phyloP scores from a whole-genome alignment of 35 echinoderm and acorn worm species.

The Ophiothrix spiculata region DNA sequence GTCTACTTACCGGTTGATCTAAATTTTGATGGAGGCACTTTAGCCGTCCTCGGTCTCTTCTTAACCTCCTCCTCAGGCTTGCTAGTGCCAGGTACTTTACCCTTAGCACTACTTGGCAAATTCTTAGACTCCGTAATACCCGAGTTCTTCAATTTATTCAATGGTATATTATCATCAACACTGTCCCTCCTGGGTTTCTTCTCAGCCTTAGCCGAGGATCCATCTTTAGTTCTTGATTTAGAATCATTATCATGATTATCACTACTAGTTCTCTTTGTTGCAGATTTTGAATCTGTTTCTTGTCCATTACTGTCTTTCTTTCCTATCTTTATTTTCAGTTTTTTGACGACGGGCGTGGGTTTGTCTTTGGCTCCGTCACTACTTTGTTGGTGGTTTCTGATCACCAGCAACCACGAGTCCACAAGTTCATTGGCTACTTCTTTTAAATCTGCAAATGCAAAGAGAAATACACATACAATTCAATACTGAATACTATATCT shows the following conservation, averaged over 20 bases:
- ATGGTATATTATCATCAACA: not conserved
- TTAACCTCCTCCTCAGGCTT: conserved; percentile 32
- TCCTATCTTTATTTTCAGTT: conserved; percentile 65
- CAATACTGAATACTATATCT: not conserved
- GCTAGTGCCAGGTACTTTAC: conserved; percentile 1
- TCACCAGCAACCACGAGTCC: not conserved
- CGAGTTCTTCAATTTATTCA: conserved; percentile 26
- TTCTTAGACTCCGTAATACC: conserved; percentile 30
- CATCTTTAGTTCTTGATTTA: conserved; percentile 9
- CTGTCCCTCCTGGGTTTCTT: conserved; percentile 1
- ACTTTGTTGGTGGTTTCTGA: not conserved
- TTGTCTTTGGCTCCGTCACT: not conserved
- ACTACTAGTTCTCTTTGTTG: conserved; percentile 10
- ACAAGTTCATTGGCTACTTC: not conserved
- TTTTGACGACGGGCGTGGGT: conserved; percentile 34
- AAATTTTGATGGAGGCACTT: conserved; percentile 80
- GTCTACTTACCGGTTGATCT: conserved; percentile 75
- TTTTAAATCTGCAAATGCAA: not conserved
- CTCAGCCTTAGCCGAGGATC: not conserved
- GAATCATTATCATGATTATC: not conserved
- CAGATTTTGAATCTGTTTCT: not conserved
- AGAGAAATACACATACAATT: not conserved
- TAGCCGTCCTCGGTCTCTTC: conserved; percentile 28
- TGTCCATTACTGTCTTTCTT: conserved; percentile 21
- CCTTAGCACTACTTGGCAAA: conserved; percentile 24